These are phyloP conservation scores for Matsumyia berberina DNA, from an alignment of 2,888 invertebrate species.

Conservation along the genomic window DNA sequence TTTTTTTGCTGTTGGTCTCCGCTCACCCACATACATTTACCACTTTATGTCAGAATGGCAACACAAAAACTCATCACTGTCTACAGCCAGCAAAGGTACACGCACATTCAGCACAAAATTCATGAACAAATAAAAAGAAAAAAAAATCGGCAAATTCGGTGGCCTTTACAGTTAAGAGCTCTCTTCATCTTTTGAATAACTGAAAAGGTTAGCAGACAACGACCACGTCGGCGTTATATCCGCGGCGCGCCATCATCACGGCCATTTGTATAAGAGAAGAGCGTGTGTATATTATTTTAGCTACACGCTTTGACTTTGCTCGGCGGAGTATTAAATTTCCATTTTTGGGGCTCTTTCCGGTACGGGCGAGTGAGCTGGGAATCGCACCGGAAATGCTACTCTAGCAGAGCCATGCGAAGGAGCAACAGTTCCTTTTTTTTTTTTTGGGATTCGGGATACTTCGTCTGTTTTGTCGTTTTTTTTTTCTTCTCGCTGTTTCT, in stretches of 20 bases:
- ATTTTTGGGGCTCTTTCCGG: not conserved
- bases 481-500: conserved; percentile 1
- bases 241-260: not conserved
- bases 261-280: not conserved
- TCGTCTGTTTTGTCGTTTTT: conserved; percentile 2
- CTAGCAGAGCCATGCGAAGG: not conserved
- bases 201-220: conserved; percentile 31
- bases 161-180: conserved; percentile 33
- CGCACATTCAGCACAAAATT: conserved; percentile 1
- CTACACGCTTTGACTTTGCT: not conserved
- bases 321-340: conserved; percentile 11
- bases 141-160: conserved; percentile 14
- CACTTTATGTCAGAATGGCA: not conserved
- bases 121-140: not conserved
- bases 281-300: conserved; percentile 5
- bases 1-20: not conserved
- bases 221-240: conserved; percentile 12
- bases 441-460: too few species aligned
- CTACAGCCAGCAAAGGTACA: not conserved
- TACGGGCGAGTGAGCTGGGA: not conserved
- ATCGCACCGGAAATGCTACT: not conserved
- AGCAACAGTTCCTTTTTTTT: conserved; percentile 8
- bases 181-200: conserved; percentile 34
- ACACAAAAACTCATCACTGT: not conserved
- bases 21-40: not conserved